These are phyloP conservation scores for Macrophya annulata DNA, from an alignment of 2,888 invertebrate genomes.

Conservation along the genomic window DNA sequence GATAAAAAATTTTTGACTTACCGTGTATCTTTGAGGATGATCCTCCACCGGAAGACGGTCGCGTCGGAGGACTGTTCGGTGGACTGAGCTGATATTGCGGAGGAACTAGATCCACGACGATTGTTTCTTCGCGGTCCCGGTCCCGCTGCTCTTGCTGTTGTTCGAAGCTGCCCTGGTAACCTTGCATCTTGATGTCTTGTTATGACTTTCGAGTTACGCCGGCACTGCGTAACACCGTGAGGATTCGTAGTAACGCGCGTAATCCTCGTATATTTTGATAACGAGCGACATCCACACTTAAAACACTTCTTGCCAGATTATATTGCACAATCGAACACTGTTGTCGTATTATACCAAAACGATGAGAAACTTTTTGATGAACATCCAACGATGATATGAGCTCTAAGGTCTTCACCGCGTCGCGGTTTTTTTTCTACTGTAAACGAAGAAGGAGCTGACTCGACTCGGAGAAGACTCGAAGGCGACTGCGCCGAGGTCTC, in stretches of 20 bases:
- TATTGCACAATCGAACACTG: slow-evolving; percentile 15
- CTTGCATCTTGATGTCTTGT: slow-evolving; percentile 65
- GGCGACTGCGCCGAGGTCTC: slow-evolving; percentile 55
- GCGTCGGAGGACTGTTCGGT: slow-evolving; percentile 69
- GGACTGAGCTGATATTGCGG: slow-evolving; percentile 76
- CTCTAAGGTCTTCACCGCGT: neutral
- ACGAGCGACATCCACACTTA: slow-evolving; percentile 17
- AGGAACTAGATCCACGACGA: slow-evolving; percentile 83
- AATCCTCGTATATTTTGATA: slow-evolving; percentile 13
- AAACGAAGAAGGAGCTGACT: slow-evolving; percentile 34
- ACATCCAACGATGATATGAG: neutral
- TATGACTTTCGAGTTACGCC: neutral
- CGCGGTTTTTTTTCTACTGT: slow-evolving; percentile 10
- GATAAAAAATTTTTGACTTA: neutral
- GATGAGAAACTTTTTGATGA: slow-evolving; percentile 1
- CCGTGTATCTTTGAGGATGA: slow-evolving; percentile 46
- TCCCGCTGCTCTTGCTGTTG: slow-evolving; percentile 72
- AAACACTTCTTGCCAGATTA: neutral
- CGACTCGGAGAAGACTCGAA: slow-evolving; percentile 40
- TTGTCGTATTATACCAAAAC: neutral
- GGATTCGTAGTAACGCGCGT: neutral
- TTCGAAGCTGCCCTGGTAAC: slow-evolving; percentile 70
- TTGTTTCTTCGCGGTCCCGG: slow-evolving; percentile 74
- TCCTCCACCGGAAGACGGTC: slow-evolving; percentile 48
- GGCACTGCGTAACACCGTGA: neutral